A percentile compares a stretch with the other conserved stretches of the same genome.
phyloP scores from a whole-genome alignment of 2,797 vertebrate genomes.

The Fratercula arctica region DNA sequence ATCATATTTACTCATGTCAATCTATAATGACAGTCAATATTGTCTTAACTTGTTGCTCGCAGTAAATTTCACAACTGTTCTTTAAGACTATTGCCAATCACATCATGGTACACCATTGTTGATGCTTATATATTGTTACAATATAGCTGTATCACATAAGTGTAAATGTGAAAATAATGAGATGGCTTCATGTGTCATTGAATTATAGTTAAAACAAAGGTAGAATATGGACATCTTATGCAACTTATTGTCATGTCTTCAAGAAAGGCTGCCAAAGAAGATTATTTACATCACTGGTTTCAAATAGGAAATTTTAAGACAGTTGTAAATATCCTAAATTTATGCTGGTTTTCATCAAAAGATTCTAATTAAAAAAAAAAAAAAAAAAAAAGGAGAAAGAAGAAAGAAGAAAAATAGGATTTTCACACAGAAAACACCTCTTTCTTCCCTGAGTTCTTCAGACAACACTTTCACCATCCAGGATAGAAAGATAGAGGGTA shows the following conservation, averaged over 20 bases:
- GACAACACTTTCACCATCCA: neutral
- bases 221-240: neutral
- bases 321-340: neutral
- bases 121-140: neutral
- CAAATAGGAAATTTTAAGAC: neutral
- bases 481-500: neutral
- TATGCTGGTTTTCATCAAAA: neutral
- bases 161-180: neutral
- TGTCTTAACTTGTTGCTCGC: neutral
- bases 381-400: accelerated
- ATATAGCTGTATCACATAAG: neutral
- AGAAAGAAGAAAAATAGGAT: neutral
- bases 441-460: neutral
- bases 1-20: neutral
- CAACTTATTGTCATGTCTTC: neutral
- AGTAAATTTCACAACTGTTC: neutral
- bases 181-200: neutral
- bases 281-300: neutral
- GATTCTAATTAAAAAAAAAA: neutral
- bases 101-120: neutral
- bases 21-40: neutral
- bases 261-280: neutral
- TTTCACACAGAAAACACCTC: neutral
- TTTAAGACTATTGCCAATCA: neutral
- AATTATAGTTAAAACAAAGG: neutral